A percentile compares a stretch with the other conserved stretches of the same genome.
Evolutionary conservation across 2,797 vertebrate species (phyloP).

Genomic region (Myripristis murdjan): DNA sequence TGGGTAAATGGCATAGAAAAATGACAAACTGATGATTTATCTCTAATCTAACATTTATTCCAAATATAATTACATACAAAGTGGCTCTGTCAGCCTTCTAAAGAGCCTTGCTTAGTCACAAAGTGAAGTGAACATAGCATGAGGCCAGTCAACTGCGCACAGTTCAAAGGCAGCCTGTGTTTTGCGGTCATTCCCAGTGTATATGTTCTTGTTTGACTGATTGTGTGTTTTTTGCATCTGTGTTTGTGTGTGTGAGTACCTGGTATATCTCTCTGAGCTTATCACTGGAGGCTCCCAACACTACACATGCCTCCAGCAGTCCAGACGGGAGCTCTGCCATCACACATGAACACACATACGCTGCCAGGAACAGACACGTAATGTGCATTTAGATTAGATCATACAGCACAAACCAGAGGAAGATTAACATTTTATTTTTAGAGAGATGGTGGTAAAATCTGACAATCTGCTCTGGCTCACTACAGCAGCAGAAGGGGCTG

Average conservation of each 20-base stretch:
- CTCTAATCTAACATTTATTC: too few relatives aligned
- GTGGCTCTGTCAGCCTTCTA: too few relatives aligned
- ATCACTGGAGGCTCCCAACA: conserved; percentile 89
- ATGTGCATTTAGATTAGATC: background rate
- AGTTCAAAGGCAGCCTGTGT: too few relatives aligned
- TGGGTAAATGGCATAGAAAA: too few relatives aligned
- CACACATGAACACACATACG: conserved; percentile 31
- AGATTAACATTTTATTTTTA: background rate
- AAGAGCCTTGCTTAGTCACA: too few relatives aligned
- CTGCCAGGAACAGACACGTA: conserved; percentile 37
- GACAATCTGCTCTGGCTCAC: background rate
- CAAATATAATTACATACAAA: too few relatives aligned
- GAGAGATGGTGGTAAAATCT: background rate
- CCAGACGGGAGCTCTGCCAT: conserved; percentile 91
- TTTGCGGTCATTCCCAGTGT: too few relatives aligned
- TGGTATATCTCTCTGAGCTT: conserved; percentile 84
- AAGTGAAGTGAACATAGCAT: too few relatives aligned
- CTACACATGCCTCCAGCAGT: conserved; percentile 93
- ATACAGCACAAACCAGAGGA: background rate
- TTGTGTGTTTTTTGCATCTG: background rate
- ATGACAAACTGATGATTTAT: too few relatives aligned
- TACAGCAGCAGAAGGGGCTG: background rate
- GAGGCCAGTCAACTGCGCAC: too few relatives aligned
- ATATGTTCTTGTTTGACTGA: too few relatives aligned
- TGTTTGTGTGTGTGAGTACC: conserved; percentile 73